Evolutionary conservation across 2,113 vertebrate species (phyloP), one percentile per base, ranked within the genome.

Genomic region (Nymphicus hollandicus): DNA sequence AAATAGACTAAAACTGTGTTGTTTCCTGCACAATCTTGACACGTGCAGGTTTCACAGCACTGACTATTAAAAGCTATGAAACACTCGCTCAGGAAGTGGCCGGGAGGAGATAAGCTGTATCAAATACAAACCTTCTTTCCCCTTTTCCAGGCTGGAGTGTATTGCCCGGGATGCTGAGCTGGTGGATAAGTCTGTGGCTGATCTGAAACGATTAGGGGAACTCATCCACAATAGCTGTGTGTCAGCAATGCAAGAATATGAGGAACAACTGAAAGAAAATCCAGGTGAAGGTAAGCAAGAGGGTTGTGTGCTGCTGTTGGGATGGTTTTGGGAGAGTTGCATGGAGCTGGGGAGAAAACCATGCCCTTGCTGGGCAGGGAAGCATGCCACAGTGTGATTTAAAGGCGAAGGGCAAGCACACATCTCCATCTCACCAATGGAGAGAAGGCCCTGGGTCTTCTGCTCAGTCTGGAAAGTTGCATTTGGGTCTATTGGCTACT

Each of bases 111-210:
- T 20, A 2, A 2, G 10, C 39, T 50, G 8, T 39, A 25, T 58
- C 31, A 79, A 37, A 72, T 39, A 28, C 79, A 55, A 91, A 44
- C 4, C 61, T n/a, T 76, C 66, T 47, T 47, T 16, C 33, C 41
- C 6, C 15, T 47, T 83, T 65, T 37, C 29, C 96, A 99, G 99
- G 95, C 86, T 99, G 93, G 99, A 99, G 92, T 99, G 98, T 78
- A 99, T 99, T 55, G 99, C 99, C 13, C 98, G 99, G 17, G 99
- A 99, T 97, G 99, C 99, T 6, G 99, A 99, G 96, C 98, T 99
- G 94, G 99, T 99, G n/a, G 99, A 99, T 88, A 99, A 99, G 86
- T 99, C 99, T 2, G 98, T 99, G 23, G 99, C 99, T 22, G 99
- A 99, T 92, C 97, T 99, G 88, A 99, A 99, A 96, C 98, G 99